phyloP scores from a whole-genome alignment of 2,888 invertebrate species.

The Nemoura dubitans region DNA sequence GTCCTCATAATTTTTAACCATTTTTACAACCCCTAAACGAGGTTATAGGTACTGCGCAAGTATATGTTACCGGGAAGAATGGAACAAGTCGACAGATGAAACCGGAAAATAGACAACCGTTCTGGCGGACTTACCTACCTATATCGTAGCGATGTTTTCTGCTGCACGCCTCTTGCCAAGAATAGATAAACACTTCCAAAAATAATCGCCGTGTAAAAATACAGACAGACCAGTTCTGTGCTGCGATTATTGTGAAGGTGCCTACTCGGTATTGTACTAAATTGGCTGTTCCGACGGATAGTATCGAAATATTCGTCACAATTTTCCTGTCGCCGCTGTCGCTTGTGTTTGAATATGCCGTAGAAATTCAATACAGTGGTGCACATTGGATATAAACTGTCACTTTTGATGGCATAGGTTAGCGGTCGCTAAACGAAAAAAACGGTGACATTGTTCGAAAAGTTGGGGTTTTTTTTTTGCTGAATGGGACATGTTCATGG shows the following conservation, averaged over 20 bases:
- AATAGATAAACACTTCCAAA: slow-evolving; percentile 28
- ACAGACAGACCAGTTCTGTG: background rate
- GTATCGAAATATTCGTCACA: too few relatives aligned
- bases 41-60: background rate
- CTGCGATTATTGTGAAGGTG: background rate
- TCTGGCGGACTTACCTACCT: background rate
- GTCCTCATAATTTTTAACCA: background rate
- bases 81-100: background rate
- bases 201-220: slow-evolving; percentile 13
- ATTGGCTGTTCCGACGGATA: background rate
- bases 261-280: background rate
- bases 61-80: background rate
- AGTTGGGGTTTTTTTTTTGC: too few relatives aligned
- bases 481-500: too few relatives aligned
- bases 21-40: background rate
- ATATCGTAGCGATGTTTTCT: background rate
- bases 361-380: too few relatives aligned
- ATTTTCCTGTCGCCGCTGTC: too few relatives aligned
- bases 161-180: slow-evolving; percentile 9
- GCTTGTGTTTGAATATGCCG: too few relatives aligned
- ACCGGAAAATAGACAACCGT: background rate
- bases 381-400: too few relatives aligned
- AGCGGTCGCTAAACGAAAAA: too few relatives aligned
- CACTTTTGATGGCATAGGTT: too few relatives aligned
- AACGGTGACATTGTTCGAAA: too few relatives aligned